Percentiles rank a stretch among this genome's conserved stretches.
Conservation (phyloP, 2,888 invertebrate species). For the Timema podura region DNA sequence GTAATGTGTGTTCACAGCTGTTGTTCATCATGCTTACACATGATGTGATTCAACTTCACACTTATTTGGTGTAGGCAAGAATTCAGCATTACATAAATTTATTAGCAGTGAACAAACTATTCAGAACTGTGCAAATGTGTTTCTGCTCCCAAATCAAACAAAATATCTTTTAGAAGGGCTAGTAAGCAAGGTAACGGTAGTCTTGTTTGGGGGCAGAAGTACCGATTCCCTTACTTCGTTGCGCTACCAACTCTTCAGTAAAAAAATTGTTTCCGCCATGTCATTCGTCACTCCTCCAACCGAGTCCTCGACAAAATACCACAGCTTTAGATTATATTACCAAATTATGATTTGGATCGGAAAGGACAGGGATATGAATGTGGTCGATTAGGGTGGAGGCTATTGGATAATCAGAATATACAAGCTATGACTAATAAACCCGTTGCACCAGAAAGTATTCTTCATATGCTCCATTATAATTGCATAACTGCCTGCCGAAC, state of each 20-base stretch:
- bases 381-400: not conserved
- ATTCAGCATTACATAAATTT: not conserved
- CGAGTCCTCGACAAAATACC: not conserved
- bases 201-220: not conserved
- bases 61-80: conserved; percentile 4
- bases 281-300: not conserved
- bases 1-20: not conserved
- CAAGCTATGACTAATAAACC: not conserved
- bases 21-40: not conserved
- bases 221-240: not conserved
- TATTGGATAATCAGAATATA: not conserved
- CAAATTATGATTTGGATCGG: not conserved
- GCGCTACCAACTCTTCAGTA: not conserved
- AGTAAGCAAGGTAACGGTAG: not conserved
- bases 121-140: not conserved
- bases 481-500: not conserved
- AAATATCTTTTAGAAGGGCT: not conserved
- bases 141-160: not conserved
- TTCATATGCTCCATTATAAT: not conserved
- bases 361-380: not conserved
- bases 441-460: not conserved
- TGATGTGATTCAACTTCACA: not conserved
- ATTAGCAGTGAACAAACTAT: not conserved
- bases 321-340: not conserved
- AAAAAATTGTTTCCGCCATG: not conserved